Percentiles rank a stretch among this genome's conserved stretches.
Conservation (phyloP, 2,113 vertebrate species). For the Blennius ocellaris region DNA sequence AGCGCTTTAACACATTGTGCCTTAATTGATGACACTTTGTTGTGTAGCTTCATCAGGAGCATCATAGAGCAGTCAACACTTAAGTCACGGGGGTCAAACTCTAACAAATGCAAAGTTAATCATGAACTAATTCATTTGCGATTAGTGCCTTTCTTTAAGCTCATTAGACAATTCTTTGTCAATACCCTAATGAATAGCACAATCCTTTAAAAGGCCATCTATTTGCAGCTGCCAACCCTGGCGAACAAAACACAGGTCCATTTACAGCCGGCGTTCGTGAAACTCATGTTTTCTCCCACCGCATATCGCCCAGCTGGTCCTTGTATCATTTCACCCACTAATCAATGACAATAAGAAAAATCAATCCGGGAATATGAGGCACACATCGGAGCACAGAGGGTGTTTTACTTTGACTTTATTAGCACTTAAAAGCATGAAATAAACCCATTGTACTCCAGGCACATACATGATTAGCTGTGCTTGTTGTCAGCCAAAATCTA, state of each 20-base stretch:
- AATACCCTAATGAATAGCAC: conserved; percentile 22
- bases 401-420: conserved; percentile 42
- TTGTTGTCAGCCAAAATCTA: conserved; percentile 39
- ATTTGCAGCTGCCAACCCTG: conserved; percentile 16
- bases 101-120: conserved; percentile 23
- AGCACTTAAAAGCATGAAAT: conserved; percentile 34
- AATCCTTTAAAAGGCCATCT: conserved; percentile 29
- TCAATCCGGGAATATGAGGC: conserved; percentile 47
- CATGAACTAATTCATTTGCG: conserved; percentile 41
- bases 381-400: conserved; percentile 27
- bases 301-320: conserved; percentile 7
- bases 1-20: conserved; percentile 27
- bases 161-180: conserved; percentile 14
- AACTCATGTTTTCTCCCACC: conserved; percentile 13
- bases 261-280: conserved; percentile 20
- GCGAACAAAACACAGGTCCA: conserved; percentile 25
- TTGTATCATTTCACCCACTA: conserved; percentile 22
- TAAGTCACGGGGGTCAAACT: conserved; percentile 36
- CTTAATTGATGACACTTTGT: conserved; percentile 49
- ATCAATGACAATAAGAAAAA: conserved; percentile 52
- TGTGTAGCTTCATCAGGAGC: conserved; percentile 44
- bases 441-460: conserved; percentile 7
- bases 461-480: conserved; percentile 22
- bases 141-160: conserved; percentile 28
- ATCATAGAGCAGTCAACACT: conserved; percentile 9